Percentiles rank a stretch among this genome's conserved stretches.
phyloP scores from a whole-genome alignment of 1,140 invertebrate species.

The Rhopalosiphum padi region DNA sequence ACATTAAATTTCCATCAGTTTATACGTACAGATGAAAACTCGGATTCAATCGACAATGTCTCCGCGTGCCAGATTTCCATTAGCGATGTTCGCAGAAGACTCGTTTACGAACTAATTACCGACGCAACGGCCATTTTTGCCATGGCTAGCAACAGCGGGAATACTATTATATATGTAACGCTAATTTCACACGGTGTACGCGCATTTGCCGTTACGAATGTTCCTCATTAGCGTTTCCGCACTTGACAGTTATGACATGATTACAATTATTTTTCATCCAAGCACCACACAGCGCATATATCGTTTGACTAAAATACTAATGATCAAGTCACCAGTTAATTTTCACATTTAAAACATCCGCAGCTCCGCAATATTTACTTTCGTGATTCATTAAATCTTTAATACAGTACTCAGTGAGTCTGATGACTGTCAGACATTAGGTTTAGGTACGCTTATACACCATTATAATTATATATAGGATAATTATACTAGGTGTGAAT shows the following conservation, averaged over 20 bases:
- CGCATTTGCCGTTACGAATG: neutral
- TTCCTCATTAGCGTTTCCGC: constrained; percentile 2
- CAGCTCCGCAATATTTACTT: neutral
- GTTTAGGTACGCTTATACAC: neutral
- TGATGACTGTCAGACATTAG: neutral
- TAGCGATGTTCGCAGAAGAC: neutral
- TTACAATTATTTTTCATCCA: neutral
- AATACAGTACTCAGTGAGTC: too few relatives aligned
- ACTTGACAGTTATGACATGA: neutral
- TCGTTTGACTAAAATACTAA: neutral
- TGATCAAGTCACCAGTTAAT: neutral
- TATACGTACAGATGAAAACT: neutral
- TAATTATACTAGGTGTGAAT: too few relatives aligned
- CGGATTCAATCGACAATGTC: neutral
- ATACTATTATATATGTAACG: neutral
- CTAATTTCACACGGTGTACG: neutral
- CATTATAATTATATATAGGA: too few relatives aligned
- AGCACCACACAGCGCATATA: too few relatives aligned
- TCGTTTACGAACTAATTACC: neutral
- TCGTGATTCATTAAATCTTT: neutral
- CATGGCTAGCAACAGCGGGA: neutral
- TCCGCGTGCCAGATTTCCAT: neutral
- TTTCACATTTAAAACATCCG: neutral
- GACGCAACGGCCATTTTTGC: neutral
- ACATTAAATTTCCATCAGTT: neutral